Evolutionary conservation across 2,888 invertebrate species (phyloP), one percentile per base, ranked within the genome.

Genomic region (Scaptodrosophila latifasciaeformis): DNA sequence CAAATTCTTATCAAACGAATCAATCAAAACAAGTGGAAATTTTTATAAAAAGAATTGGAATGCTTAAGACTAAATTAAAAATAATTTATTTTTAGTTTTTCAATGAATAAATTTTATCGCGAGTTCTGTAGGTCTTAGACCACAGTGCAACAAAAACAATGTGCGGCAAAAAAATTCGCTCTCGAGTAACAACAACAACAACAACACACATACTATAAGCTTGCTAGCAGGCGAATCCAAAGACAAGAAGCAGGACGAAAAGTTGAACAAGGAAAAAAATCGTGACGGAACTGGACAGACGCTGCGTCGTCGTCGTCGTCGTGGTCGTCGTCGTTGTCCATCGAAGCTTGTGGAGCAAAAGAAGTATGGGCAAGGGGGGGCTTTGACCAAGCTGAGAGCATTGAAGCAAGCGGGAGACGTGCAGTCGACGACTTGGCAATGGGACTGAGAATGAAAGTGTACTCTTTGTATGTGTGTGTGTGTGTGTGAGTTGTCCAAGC

Each of bases 241-340:
- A 81, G 81, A 81, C 79, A 74, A 74, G 79, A 75, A 72, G 79
- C 79, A 75, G 79, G 79, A 79, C 79, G 76, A 79, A 75, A 67
- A 70, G 67, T 70, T 74, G 51, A 56, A 69, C 66, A 49, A 43
- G 51, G 65, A 54, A 35, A 59, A 62, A 77, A 53, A 60, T 62
- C 61, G 63, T 76, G 77, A 71, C 58, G 58, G 48, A 70, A 78
- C 79, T 81, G 81, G 72, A 72, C 72, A 80, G 78, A 74, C 70
- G 70, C 59, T 51, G 57, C 76, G 72, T 51, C 76, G 71, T n/a
- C n/a, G n/a, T n/a, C n/a, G n/a, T n/a, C n/a, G n/a, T n/a, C n/a
- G n/a, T n/a, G n/a, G n/a, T n/a, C n/a, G n/a, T n/a, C n/a, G n/a
- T n/a, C n/a, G n/a, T n/a, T n/a, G n/a, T 57, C 68, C 67, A 58